Conservation (phyloP, 2,888 invertebrate genomes). For the Andrena bucephala region DNA sequence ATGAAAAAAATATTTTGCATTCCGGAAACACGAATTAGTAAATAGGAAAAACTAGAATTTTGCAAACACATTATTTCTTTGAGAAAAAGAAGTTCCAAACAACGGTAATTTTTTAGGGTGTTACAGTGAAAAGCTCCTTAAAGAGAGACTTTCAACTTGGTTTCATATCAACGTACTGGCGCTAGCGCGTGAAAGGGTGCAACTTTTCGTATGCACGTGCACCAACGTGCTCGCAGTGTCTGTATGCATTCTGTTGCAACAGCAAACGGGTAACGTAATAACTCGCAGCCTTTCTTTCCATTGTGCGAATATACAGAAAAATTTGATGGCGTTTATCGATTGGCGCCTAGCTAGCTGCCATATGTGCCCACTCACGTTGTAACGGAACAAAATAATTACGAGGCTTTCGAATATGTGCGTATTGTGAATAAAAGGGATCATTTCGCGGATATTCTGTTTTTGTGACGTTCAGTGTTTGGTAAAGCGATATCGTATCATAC, state of each 20-base stretch:
- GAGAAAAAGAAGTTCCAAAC: too few relatives aligned
- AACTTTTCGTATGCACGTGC: constrained; percentile 30
- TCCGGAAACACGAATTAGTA: too few relatives aligned
- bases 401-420: background rate
- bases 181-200: constrained; percentile 4
- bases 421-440: background rate
- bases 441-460: background rate
- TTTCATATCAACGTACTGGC: background rate
- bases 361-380: background rate
- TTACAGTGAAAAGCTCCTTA: too few relatives aligned
- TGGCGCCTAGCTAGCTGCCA: constrained; percentile 30
- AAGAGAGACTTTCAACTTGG: background rate
- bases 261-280: constrained; percentile 47
- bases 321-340: constrained; percentile 51
- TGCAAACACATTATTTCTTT: too few relatives aligned
- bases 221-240: constrained; percentile 28
- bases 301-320: constrained; percentile 51
- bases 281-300: constrained; percentile 51
- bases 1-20: too few relatives aligned
- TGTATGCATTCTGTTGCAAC: constrained; percentile 56
- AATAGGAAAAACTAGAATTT: too few relatives aligned
- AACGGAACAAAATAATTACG: background rate
- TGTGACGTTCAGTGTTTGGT: background rate
- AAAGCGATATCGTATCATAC: background rate
- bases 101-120: too few relatives aligned